Evolutionary conservation across 2,888 invertebrate species (phyloP).

Genomic region (Chrysolina americana): DNA sequence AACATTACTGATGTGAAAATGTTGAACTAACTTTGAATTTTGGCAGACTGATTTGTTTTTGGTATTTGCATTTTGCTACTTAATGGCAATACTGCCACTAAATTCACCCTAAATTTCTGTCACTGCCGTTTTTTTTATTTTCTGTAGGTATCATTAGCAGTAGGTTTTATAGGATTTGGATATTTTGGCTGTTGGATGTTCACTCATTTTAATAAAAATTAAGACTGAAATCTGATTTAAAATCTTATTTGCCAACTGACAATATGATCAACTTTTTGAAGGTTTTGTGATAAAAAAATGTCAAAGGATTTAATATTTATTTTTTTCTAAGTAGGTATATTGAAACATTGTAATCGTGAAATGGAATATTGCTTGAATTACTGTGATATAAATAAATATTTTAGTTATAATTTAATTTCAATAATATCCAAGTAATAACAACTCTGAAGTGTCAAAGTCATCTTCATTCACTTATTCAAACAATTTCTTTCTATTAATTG

Average conservation of each 20-base stretch:
- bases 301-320: conserved; percentile 36
- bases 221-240: conserved; percentile 44
- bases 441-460: conserved; percentile 25
- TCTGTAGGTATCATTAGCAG: conserved; percentile 1
- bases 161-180: conserved; percentile 32
- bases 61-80: conserved; percentile 9
- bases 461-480: conserved; percentile 23
- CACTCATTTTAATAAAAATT: conserved; percentile 39
- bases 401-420: conserved; percentile 44
- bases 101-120: neutral
- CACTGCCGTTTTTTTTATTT: conserved; percentile 27
- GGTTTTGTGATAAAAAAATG: conserved; percentile 49
- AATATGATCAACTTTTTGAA: conserved; percentile 41
- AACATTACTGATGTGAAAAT: neutral
- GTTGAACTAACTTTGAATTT: neutral
- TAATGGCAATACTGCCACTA: conserved; percentile 26
- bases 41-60: neutral
- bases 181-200: conserved; percentile 15
- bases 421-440: conserved; percentile 30
- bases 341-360: conserved; percentile 41
- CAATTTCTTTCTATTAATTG: neutral
- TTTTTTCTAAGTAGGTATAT: conserved; percentile 29
- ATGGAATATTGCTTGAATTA: conserved; percentile 51
- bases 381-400: conserved; percentile 55
- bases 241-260: conserved; percentile 37